Conservation (phyloP, 92 coral and sea anemone genomes). For the Palythoa caribaeorum region DNA sequence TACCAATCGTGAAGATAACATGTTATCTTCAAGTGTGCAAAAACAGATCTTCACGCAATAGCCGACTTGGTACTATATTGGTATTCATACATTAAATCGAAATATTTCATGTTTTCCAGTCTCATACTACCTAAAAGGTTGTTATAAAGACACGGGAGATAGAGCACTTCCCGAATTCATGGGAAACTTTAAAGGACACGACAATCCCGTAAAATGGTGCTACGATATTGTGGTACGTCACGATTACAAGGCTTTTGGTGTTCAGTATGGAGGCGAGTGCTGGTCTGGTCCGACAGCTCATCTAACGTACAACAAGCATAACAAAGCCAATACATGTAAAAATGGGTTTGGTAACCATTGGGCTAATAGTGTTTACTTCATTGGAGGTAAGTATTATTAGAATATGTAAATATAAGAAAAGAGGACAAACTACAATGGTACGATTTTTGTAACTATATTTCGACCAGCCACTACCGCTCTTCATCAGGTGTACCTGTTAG, state of each 20-base stretch:
- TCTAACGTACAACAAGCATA: not conserved
- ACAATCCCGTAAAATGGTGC: slow-evolving; percentile 37
- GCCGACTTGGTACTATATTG: too few relatives aligned
- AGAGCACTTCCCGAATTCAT: slow-evolving; percentile 33
- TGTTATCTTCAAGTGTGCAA: too few relatives aligned
- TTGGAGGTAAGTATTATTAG: slow-evolving; percentile 19
- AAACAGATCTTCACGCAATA: too few relatives aligned
- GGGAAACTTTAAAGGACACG: slow-evolving; percentile 45
- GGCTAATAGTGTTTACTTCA: slow-evolving; percentile 41
- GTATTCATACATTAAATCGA: too few relatives aligned
- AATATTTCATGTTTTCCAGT: not conserved
- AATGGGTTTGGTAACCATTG: slow-evolving; percentile 28
- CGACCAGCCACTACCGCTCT: too few relatives aligned
- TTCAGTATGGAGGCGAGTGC: slow-evolving; percentile 41
- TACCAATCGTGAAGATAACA: too few relatives aligned
- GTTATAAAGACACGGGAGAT: not conserved
- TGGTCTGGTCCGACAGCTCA: slow-evolving; percentile 29
- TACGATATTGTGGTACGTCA: slow-evolving; percentile 14
- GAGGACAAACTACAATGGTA: too few relatives aligned
- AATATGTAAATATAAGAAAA: too few relatives aligned
- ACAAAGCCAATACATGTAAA: not conserved
- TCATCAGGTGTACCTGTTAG: too few relatives aligned
- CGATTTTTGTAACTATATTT: too few relatives aligned
- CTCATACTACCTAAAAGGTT: slow-evolving; percentile 21
- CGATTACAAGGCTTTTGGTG: slow-evolving; percentile 34